Percentiles rank a stretch among this genome's conserved stretches.
These are phyloP conservation scores for Pristis pectinata DNA, from an alignment of 2,797 vertebrate genomes.

Conservation along the genomic window DNA sequence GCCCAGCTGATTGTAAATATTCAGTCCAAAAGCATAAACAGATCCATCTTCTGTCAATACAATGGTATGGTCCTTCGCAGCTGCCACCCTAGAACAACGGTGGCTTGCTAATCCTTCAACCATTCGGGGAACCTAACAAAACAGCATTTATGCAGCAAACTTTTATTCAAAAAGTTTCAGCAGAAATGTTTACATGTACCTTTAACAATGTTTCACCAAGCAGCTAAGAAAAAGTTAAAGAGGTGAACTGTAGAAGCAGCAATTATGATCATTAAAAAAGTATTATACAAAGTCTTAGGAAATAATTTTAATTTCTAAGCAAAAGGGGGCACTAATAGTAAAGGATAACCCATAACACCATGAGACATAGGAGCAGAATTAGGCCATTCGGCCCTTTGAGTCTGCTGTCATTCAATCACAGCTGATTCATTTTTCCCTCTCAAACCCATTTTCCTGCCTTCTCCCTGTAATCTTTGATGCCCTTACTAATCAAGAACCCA, in stretches of 20 bases:
- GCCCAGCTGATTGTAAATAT: conserved; percentile 87
- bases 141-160: neutral
- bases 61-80: conserved; percentile 91
- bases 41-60: conserved; percentile 88
- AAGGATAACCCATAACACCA: too few species aligned
- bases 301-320: too few species aligned
- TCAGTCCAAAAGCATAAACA: conserved; percentile 89
- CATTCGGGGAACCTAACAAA: conserved; percentile 74
- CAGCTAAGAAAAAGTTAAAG: neutral
- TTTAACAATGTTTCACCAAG: neutral
- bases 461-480: too few species aligned
- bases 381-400: too few species aligned
- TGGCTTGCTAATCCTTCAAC: conserved; percentile 81
- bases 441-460: too few species aligned
- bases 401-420: too few species aligned
- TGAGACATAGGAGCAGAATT: too few species aligned
- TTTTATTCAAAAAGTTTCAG: neutral
- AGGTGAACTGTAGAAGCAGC: neutral
- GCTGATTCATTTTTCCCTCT: too few species aligned
- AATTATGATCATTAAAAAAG: too few species aligned
- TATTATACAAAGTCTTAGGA: too few species aligned
- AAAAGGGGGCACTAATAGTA: too few species aligned
- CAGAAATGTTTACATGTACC: neutral
- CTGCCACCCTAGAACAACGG: conserved; percentile 81
- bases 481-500: too few species aligned